Evolutionary conservation across 1,140 invertebrate genomes (phyloP), one percentile per base, ranked within the genome.

Genomic region (Lasioglossum albipes): DNA sequence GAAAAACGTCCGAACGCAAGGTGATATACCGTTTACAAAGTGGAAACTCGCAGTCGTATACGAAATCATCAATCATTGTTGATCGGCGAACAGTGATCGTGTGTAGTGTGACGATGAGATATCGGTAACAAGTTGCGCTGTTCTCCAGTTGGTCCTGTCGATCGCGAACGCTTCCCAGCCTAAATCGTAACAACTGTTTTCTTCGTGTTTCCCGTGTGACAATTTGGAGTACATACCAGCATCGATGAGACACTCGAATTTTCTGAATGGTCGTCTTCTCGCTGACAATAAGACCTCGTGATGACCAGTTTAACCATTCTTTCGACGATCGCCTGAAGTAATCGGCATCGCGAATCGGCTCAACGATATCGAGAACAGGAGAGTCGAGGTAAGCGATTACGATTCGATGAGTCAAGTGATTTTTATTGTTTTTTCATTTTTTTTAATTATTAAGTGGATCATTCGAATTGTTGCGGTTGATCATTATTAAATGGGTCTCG

Each of bases 21-120:
- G 81, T 80, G 75, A 84, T 82, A 84, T 82, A 86, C 59, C 79
- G 36, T 66, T 65, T 64, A 66, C 61, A 79, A 79, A 73, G 77
- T 73, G 62, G 27, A 49, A 57, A 27, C 10, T 70, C 68, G 18
- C 7, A 6, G 52, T 7, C 49, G 49, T 7, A 16, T 20, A 41
- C 41, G 42, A 77, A 78, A 41, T 7, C 7, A 41, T 65, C 62
- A 67, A 52, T 62, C 67, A 41, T 18, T 62, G n/a, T 75, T 31
- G 9, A 22, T 67, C 16, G 75, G 41, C 9, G 18, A 36, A 20
- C 13, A 36, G 18, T 57, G 52, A 18, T n/a, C 7, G 41, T 7
- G 45, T 65, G 31, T 9, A 42, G 65, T 42, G 36, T 76, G 59
- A 75, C 62, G 65, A 86, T 70, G 73, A 83, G 61, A 64, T 59